phyloP scores from a whole-genome alignment of 2,888 invertebrate genomes.

The Parthenolecanium corni region DNA sequence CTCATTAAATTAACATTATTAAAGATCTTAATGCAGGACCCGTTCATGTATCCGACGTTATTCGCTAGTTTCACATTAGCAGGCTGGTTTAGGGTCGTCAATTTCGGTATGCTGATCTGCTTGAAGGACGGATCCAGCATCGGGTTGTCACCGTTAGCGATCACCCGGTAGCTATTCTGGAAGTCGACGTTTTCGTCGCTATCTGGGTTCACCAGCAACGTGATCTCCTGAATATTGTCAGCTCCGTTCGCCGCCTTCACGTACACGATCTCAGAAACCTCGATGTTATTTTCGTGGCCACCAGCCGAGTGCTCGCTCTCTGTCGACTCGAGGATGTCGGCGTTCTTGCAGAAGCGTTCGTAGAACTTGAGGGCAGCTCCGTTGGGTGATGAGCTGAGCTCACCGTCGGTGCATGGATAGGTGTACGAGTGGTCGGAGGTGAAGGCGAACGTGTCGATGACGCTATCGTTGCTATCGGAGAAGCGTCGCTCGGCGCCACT shows the following conservation, averaged over 20 bases:
- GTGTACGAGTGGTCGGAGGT: constrained; percentile 20
- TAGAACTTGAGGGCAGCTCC: constrained; percentile 9
- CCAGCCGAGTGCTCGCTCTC: neutral
- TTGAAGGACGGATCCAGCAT: constrained; percentile 7
- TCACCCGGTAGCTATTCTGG: constrained; percentile 13
- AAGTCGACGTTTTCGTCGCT: constrained; percentile 13
- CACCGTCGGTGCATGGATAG: neutral
- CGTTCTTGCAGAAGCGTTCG: constrained; percentile 14
- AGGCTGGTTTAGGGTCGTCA: neutral
- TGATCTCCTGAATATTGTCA: constrained; percentile 22
- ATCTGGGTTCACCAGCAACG: constrained; percentile 18
- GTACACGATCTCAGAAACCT: constrained; percentile 17
- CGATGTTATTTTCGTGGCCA: constrained; percentile 1
- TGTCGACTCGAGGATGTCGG: constrained; percentile 1
- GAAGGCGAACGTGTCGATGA: constrained; percentile 11
- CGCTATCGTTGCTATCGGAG: too few species aligned
- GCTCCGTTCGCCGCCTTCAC: constrained; percentile 15
- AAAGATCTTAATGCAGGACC: neutral
- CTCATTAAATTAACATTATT: neutral
- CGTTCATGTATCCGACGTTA: neutral
- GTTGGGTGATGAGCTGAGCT: neutral
- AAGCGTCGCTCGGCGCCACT: neutral
- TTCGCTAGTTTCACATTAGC: neutral
- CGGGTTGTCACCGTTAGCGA: constrained; percentile 16
- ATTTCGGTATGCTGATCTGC: constrained; percentile 12